Evolutionary conservation across 1,140 invertebrate genomes (phyloP), one percentile per base, ranked within the genome.

Genomic region (Drosophila nasuta): DNA sequence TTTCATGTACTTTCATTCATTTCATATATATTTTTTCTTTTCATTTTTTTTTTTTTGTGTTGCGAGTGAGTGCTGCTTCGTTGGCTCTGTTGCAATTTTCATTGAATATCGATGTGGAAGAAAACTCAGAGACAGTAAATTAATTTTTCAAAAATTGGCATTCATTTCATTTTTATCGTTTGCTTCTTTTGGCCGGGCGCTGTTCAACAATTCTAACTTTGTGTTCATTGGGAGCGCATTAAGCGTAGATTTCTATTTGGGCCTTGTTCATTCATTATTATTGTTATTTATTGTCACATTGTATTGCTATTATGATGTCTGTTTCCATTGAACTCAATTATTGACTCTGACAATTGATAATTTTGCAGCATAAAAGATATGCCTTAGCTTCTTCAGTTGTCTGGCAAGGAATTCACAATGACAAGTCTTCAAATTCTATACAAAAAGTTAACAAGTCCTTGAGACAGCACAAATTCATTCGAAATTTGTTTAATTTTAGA

Each of bases 141-240:
- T 81, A 81, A 81, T 79, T 79, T 81, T 76, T 69, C 75, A 74
- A 78, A 80, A 78, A 78, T 80, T 80, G 78, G 78, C 78, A 80
- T 80, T 78, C 75, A 75, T 78, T 78, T 79, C 65, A 73, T 68
- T 79, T 79, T 68, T 67, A 79, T 79, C 62, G 60, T 71, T 58
- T 62, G 49, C 56, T 66, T 58, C 67, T 48, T 38, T 15, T 10
- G 10, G 15, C 11, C 5, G 10, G 15, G 30, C 7, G 7, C 15
- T 30, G 35, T 10, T 60, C 20, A 43, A 45, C 15, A 25, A 13
- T 51, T 59, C 15, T 35, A 57, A 58, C 63, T 46, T 70, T 64
- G 63, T 46, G 71, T 77, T 77, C 66, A 75, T 68, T 72, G 59
- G 11, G 41, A 57, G 60, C 72, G 38, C 75, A 77, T 77, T 77